Percentiles rank a stretch among this genome's conserved stretches.
Conservation (phyloP, 2,888 invertebrate species). For the Cerastis rubricosa region DNA sequence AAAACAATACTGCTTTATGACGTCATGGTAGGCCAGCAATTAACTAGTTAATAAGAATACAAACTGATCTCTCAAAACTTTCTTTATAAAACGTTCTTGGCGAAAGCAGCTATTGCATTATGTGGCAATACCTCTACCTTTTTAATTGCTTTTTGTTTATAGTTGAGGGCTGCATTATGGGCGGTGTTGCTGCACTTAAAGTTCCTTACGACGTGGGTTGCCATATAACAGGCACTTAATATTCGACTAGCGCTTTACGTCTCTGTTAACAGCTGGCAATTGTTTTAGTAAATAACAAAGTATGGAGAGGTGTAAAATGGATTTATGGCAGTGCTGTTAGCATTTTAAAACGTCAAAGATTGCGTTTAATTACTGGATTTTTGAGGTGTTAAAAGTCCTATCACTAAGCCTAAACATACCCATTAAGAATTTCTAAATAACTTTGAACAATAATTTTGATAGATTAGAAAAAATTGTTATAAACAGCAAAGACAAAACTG, state of each 20-base stretch:
- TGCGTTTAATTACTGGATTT: neutral
- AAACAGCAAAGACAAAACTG: neutral
- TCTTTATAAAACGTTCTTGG: neutral
- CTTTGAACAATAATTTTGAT: too few species aligned
- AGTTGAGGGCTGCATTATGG: conserved; percentile 30
- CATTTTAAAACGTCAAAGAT: neutral
- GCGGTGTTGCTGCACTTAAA: conserved; percentile 42
- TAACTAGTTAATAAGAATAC: too few species aligned
- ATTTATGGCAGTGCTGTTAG: neutral
- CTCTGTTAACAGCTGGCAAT: conserved; percentile 37
- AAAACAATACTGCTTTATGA: too few species aligned
- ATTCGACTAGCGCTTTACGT: conserved; percentile 45
- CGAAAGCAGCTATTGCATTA: neutral
- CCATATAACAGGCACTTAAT: conserved; percentile 61
- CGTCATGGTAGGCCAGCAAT: too few species aligned
- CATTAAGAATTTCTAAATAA: neutral
- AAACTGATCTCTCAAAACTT: neutral
- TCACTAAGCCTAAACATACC: neutral
- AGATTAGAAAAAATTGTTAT: too few species aligned
- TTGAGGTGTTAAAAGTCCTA: neutral
- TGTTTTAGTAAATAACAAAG: conserved; percentile 41
- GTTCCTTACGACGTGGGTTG: conserved; percentile 48
- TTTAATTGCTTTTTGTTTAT: conserved; percentile 53
- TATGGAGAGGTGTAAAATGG: conserved; percentile 6
- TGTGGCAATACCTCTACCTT: conserved; percentile 13